Percentiles rank a stretch among this genome's conserved stretches.
Conservation (phyloP, 2,113 vertebrate genomes). For the Thymallus thymallus region DNA sequence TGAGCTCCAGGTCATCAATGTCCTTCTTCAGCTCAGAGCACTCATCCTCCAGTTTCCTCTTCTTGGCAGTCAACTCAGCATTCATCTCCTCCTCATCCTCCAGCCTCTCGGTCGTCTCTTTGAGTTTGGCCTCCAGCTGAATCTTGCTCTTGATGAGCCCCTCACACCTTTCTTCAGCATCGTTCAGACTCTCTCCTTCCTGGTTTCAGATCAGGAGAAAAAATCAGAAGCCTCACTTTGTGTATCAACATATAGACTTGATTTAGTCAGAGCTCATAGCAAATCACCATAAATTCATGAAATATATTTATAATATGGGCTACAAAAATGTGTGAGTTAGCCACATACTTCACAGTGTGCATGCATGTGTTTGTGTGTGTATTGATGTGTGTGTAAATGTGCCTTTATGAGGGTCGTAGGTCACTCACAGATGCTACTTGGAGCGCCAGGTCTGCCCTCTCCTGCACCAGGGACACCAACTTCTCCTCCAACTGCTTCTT, state of each 20-base stretch:
- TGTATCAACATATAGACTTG: too few species aligned
- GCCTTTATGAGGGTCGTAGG: background rate
- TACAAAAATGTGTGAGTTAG: too few species aligned
- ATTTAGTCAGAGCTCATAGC: too few species aligned
- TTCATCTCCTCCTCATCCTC: slow-evolving; percentile 4
- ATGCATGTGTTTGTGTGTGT: background rate
- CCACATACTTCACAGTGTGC: too few species aligned
- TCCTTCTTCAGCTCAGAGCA: slow-evolving; percentile 4
- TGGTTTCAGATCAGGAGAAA: background rate
- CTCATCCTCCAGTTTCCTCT: background rate
- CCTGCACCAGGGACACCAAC: background rate
- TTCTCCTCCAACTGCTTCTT: background rate
- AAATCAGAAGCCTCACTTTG: too few species aligned
- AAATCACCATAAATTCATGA: too few species aligned
- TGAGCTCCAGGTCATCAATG: slow-evolving; percentile 4
- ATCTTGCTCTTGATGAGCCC: slow-evolving; percentile 5
- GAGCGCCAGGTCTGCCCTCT: background rate
- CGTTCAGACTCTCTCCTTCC: background rate
- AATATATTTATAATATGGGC: too few species aligned
- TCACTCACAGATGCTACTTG: background rate
- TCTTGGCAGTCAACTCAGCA: slow-evolving; percentile 4
- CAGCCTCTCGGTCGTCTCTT: background rate
- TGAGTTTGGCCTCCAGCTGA: slow-evolving; percentile 5
- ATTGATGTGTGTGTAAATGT: background rate
- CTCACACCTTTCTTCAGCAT: background rate